These are phyloP conservation scores for Mactra quadrangularis DNA, from an alignment of 1,140 invertebrate species.

Conservation along the genomic window DNA sequence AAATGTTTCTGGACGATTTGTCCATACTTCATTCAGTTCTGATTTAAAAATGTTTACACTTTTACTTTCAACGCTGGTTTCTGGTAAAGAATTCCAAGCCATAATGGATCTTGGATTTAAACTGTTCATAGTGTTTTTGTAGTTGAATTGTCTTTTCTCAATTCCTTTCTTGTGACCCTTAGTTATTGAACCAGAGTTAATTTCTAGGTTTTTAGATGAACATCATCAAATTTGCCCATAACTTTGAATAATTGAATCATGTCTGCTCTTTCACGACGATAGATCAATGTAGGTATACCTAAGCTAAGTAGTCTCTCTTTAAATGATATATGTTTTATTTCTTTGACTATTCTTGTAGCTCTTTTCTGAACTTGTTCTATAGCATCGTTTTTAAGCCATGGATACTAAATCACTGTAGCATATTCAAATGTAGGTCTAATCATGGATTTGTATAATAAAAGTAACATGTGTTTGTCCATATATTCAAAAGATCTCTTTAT, in stretches of 20 bases:
- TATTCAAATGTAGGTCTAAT: slow-evolving; percentile 24
- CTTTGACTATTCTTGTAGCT: slow-evolving; percentile 11
- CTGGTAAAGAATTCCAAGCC: too few species aligned
- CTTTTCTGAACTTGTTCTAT: slow-evolving; percentile 22
- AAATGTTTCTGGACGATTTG: too few species aligned
- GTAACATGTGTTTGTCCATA: slow-evolving; percentile 41
- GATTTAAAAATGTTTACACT: too few species aligned
- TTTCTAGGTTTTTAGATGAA: neutral
- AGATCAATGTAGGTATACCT: slow-evolving; percentile 5
- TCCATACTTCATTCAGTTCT: too few species aligned
- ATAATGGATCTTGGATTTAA: too few species aligned
- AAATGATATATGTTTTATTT: neutral
- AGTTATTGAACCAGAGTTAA: too few species aligned
- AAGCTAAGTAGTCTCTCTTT: neutral
- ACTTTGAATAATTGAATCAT: slow-evolving; percentile 22
- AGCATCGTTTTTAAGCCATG: slow-evolving; percentile 3
- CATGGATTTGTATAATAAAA: slow-evolving; percentile 27
- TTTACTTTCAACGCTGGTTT: too few species aligned
- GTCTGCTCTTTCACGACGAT: neutral
- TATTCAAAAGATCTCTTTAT: slow-evolving; percentile 25
- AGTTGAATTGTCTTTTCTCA: too few species aligned
- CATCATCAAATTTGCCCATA: neutral
- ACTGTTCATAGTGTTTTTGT: too few species aligned
- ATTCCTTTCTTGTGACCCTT: too few species aligned
- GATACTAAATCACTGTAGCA: slow-evolving; percentile 9